Evolutionary conservation across 2,797 vertebrate species (phyloP).

Genomic region (Clangula hyemalis): DNA sequence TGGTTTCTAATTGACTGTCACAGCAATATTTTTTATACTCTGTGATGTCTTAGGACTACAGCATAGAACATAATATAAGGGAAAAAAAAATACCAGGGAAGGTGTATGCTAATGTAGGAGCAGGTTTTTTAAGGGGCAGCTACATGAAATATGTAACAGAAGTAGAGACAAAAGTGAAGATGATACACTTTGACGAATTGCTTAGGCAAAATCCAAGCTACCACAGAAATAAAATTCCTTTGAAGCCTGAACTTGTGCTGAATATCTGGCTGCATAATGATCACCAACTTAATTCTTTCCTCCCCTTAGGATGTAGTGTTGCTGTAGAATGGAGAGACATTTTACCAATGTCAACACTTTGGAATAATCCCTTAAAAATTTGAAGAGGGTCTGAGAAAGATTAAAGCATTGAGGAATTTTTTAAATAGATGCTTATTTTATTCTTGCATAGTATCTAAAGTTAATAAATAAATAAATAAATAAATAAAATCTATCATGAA

Average conservation of each 20-base stretch:
- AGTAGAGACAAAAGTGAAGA: not conserved
- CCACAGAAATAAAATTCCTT: not conserved
- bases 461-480: not conserved
- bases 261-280: not conserved
- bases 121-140: not conserved
- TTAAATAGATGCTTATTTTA: not conserved
- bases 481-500: not conserved
- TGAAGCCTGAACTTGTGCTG: not conserved
- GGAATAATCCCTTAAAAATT: not conserved
- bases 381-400: not conserved
- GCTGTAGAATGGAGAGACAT: not conserved
- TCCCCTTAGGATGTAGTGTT: not conserved
- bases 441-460: not conserved
- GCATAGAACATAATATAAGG: not conserved
- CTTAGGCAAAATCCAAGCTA: not conserved
- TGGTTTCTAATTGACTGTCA: not conserved
- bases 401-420: not conserved
- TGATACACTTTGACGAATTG: not conserved
- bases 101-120: not conserved
- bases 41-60: not conserved
- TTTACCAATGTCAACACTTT: not conserved
- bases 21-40: not conserved
- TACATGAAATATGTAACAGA: not conserved
- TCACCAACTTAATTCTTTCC: not conserved
- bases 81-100: not conserved